Evolutionary conservation across 30 jellyfish, hydroid and myxozoan genomes (phyloP), one percentile per base, ranked within the genome.

Genomic region (Aurelia aurita): DNA sequence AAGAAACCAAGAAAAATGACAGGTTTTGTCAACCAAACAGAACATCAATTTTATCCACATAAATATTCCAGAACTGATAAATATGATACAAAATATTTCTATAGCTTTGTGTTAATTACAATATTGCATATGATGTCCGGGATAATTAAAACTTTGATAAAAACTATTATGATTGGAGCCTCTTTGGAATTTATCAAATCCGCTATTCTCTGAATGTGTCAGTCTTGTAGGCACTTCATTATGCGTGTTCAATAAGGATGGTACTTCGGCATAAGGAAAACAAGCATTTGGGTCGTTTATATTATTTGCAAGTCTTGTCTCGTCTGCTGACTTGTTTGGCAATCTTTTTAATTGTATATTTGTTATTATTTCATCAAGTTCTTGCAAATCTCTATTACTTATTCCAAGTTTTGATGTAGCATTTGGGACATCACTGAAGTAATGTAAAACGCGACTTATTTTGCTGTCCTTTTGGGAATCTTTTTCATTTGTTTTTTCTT

Each of bases 261-360:
- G 93, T 20, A 72, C 25, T 29, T 72, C 69, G 2, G 82, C 87
- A 35, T 58, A 72, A 3, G 93, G 93, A 61, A 84, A 84, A 55
- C 93, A 84, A 20, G 93, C 87, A 23, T 34, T 73, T 26, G 87
- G 82, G 45, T 84, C 82, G 23, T 71, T 63, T 4, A 58, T 35
- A 68, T 84, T 73, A 75, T 49, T 84, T 19, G 23, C 14, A 63
- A 59, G 19, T 10, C 45, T 28, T 21, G 39, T 45, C 5, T 73
- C 74, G 9, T 28, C 51, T 15, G 11, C 22, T n/a, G 93, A 71
- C 44, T 47, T 72, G n/a, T 57, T 35, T 27, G 93, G 93, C 22
- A 84, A 55, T 25, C 63, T 23, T 47, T 84, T 84, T 34, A 84
- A 45, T 5, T 73, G 72, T 22, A 72, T 72, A 34, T 44, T 71